Base-by-base conservation (phyloP, 2,113 vertebrate species). In the Rhodinocichla rosea region DNA sequence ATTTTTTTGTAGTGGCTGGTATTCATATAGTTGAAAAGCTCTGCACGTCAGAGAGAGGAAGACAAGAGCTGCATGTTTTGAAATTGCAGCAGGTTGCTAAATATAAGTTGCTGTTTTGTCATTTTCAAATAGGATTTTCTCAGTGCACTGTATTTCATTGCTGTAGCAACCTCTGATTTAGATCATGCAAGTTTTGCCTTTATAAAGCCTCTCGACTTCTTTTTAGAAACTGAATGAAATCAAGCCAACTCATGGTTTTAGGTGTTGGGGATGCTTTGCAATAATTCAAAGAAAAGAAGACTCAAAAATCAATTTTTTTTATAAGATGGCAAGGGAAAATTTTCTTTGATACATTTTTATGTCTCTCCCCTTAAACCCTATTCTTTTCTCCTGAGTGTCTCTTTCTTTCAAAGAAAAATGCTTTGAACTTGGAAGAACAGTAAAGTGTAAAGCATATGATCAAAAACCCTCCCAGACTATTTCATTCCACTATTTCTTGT, bases 381-480 rank as follows among this genome's bases (percentile, higher is more conserved):
- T 81, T 83, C 47, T 55, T 73, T 69, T n/a, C 7, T 37, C 16
- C 10, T 30, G 14, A 56, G 39, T 33, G 44, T n/a, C 42, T 70
- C 49, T 70, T 88, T 92, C 23, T 90, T 90, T 90, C 44, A 85
- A 93, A 90, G 57, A 64, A 82, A 87, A 92, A 80, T 22, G 26
- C 55, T 74, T 97, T 67, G 92, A 71, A 78, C 83, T 85, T 60
- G 62, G 44, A 82, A 95, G 71, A 69, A 82, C 50, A 91, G 65
- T 85, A 55, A 70, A 92, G 74, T 23, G 5, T 83, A 92, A 94
- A 96, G 77, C 32, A 12, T 78, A 76, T 89, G 81, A 92, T 90
- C 50, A 89, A 62, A 91, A 82, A 2, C 10, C 12, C 23, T 79
- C 30, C 20, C 24, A 60, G 11, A 83, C 22, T 75, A 42, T 94